phyloP scores from a whole-genome alignment of 1,140 invertebrate species.

The Diploscapter pachys region DNA sequence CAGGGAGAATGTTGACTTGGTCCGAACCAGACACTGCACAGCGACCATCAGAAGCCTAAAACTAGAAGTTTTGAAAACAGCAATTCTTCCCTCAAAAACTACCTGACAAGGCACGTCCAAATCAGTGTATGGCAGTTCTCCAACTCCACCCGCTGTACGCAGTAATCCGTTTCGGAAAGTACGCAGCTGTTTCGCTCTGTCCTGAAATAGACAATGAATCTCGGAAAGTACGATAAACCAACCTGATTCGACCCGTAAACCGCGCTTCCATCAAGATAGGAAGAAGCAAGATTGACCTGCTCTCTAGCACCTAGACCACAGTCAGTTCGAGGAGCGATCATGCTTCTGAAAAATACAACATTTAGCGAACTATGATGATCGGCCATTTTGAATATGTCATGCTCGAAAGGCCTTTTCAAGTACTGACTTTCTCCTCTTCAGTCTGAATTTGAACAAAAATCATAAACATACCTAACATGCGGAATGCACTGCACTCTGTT shows the following conservation, averaged over 20 bases:
- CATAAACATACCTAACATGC: no score
- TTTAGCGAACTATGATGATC: no score
- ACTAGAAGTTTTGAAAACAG: conserved; percentile 10
- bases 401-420: no score
- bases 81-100: conserved; percentile 50
- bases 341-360: no score
- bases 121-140: conserved; percentile 29
- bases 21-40: conserved; percentile 66
- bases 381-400: no score
- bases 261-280: conserved; percentile 79
- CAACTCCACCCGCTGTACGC: conserved; percentile 26
- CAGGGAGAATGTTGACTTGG: conserved; percentile 80
- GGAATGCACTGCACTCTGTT: neutral
- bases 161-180: neutral
- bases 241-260: conserved; percentile 74
- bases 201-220: neutral
- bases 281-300: conserved; percentile 88
- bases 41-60: conserved; percentile 23
- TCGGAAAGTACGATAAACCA: neutral
- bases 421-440: no score
- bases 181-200: conserved; percentile 61
- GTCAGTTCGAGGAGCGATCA: conserved; percentile 43
- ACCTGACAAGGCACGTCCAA: conserved; percentile 32
- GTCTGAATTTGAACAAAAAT: no score
- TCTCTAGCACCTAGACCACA: conserved; percentile 72